Evolutionary conservation across 2,797 vertebrate species (phyloP), one percentile per base, ranked within the genome.

Genomic region (Falco novaeseelandiae): DNA sequence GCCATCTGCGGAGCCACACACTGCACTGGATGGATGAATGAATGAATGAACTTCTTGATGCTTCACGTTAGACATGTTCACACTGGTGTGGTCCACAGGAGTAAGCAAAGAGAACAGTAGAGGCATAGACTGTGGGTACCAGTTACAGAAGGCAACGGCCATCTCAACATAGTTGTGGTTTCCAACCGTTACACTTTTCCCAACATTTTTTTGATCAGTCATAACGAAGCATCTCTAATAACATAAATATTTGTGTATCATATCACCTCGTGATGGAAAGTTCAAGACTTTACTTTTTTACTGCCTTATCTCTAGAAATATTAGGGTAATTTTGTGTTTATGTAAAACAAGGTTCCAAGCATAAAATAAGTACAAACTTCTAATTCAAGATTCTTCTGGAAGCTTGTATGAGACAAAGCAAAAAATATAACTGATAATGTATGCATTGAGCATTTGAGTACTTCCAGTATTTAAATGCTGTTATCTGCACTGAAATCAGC

Each of bases 1-100:
- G 58, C 36, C 0, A 0, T 18, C 26, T 65, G 48, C 18, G 42
- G 52, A 81, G 57, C 38, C 9, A 8, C n/a, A 36, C 1, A 2
- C n/a, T 82, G 40, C 36, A 6, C 7, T 34, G 52, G 10, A 44
- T 26, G 14, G 49, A 42, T 13, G 14, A 5, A 27, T 11, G 26
- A 26, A 29, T 9, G 20, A 23, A 69, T 30, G 8, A 48, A 12
- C 6, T 38, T 49, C 29, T 63, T 90, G 26, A 40, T 46, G 9
- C 16, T 78, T 65, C 55, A 48, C 2, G 1, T 13, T 83, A n/a
- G n/a, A n/a, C 26, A 8, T 21, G 17, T 70, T 46, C 21, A 6
- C 29, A 12, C 32, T 66, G 25, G 5, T 29, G 46, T 55, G 21
- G 32, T 70, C 27, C 29, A 79, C 62, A 26, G 15, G 15, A 67